These are phyloP conservation scores for Tachina grossa DNA, from an alignment of 2,888 invertebrate species.

Conservation along the genomic window DNA sequence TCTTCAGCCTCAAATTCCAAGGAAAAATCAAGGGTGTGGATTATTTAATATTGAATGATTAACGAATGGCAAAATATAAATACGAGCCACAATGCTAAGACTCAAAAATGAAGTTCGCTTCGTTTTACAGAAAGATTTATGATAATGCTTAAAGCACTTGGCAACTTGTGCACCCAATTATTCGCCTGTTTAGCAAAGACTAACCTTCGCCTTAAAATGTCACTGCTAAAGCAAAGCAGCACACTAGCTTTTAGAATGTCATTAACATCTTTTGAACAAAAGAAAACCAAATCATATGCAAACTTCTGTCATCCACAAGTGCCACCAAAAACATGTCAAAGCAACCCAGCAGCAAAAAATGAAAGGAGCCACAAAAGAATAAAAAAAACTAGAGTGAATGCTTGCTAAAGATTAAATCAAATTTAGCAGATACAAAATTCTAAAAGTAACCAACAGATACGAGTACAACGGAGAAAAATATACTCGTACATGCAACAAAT, in stretches of 20 bases:
- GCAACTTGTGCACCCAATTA: neutral
- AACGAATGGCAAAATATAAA: too few relatives aligned
- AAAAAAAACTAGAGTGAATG: constrained; percentile 36
- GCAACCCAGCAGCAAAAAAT: neutral
- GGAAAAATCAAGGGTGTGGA: too few relatives aligned
- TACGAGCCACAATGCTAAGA: too few relatives aligned
- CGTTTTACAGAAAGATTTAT: neutral
- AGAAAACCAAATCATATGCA: constrained; percentile 18
- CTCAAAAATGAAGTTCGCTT: neutral
- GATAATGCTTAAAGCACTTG: neutral
- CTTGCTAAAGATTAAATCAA: constrained; percentile 61
- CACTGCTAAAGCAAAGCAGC: constrained; percentile 24
- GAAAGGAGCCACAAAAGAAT: neutral
- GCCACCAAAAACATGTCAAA: constrained; percentile 36
- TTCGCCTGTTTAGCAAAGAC: neutral
- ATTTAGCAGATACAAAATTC: constrained; percentile 48
- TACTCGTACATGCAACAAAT: neutral
- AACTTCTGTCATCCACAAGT: constrained; percentile 9
- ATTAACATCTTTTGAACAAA: constrained; percentile 55
- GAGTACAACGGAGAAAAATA: constrained; percentile 1
- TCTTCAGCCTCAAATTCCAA: too few relatives aligned
- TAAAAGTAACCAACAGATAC: constrained; percentile 19
- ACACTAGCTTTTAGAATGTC: constrained; percentile 47
- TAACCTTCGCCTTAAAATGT: neutral
- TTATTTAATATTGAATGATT: too few relatives aligned